These are phyloP conservation scores for Mirza zaza DNA, from an alignment of 2,113 vertebrate genomes.

Conservation along the genomic window DNA sequence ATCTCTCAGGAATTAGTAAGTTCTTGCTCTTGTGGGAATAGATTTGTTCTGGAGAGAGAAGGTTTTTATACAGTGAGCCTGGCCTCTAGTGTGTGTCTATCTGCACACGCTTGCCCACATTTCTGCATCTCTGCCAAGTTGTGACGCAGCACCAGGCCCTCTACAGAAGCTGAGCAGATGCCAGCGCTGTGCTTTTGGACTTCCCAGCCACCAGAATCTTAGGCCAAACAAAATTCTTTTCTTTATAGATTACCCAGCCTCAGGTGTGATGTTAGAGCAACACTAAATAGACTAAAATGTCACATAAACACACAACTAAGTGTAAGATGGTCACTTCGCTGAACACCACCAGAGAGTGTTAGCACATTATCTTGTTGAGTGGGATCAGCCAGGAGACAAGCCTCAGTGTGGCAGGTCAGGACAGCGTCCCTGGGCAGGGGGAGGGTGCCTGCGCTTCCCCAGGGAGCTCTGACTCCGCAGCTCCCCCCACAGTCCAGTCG, in stretches of 20 bases:
- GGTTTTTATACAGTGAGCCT: neutral
- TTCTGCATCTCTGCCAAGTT: neutral
- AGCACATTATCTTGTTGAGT: neutral
- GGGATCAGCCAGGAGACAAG: neutral
- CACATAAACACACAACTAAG: neutral
- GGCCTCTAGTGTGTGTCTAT: neutral
- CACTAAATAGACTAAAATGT: neutral
- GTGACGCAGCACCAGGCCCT: neutral
- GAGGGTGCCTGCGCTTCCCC: neutral
- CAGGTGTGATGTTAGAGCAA: neutral
- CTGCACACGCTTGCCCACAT: neutral
- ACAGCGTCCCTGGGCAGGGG: accelerated
- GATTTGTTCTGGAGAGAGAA: neutral
- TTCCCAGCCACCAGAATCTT: neutral
- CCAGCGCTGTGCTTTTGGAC: neutral
- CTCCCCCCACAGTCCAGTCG: neutral
- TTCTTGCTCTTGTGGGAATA: neutral
- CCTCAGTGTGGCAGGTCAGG: neutral
- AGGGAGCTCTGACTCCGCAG: neutral
- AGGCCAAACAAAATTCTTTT: neutral
- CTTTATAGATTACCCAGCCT: neutral
- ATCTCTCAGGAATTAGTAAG: neutral
- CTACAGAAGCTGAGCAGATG: neutral
- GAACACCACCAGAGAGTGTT: accelerated
- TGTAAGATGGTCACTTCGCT: neutral